Conservation (phyloP, 2,797 vertebrate species). For the Gouania willdenowi region DNA sequence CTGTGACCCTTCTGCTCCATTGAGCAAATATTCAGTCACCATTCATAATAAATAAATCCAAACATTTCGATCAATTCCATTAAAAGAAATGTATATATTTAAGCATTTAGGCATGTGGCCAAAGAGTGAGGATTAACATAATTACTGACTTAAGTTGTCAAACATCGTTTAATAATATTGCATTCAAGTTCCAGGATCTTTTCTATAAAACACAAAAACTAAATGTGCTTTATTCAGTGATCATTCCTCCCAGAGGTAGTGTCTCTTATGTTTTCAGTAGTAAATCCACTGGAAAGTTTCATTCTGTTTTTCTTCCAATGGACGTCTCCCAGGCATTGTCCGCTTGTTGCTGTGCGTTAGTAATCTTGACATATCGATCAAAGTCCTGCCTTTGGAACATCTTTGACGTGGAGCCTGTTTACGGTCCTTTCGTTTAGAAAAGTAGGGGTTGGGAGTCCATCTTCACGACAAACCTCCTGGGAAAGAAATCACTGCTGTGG, state of each 20-base stretch:
- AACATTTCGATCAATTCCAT: no score
- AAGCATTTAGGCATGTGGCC: no score
- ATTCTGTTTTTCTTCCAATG: neutral
- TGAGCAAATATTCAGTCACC: no score
- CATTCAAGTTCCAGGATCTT: slow-evolving; percentile 8
- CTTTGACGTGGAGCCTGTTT: neutral
- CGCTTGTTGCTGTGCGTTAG: neutral
- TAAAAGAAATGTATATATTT: no score
- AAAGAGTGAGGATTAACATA: no score
- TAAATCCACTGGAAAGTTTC: no score
- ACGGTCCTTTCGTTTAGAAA: slow-evolving; percentile 14
- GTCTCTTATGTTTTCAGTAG: neutral
- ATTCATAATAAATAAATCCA: no score
- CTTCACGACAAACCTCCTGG: slow-evolving; percentile 59
- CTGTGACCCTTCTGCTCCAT: no score
- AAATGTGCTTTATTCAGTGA: slow-evolving; percentile 5
- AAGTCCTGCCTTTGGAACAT: slow-evolving; percentile 5
- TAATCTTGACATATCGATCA: slow-evolving; percentile 12
- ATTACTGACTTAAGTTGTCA: no score
- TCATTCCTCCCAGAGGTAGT: slow-evolving; percentile 2
- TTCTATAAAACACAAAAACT: neutral
- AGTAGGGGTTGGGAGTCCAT: slow-evolving; percentile 7
- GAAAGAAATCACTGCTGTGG: slow-evolving; percentile 30
- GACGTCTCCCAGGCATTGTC: no score
- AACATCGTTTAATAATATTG: neutral